Conservation (phyloP, 1,140 invertebrate species). For the Riptortus pedestris region DNA sequence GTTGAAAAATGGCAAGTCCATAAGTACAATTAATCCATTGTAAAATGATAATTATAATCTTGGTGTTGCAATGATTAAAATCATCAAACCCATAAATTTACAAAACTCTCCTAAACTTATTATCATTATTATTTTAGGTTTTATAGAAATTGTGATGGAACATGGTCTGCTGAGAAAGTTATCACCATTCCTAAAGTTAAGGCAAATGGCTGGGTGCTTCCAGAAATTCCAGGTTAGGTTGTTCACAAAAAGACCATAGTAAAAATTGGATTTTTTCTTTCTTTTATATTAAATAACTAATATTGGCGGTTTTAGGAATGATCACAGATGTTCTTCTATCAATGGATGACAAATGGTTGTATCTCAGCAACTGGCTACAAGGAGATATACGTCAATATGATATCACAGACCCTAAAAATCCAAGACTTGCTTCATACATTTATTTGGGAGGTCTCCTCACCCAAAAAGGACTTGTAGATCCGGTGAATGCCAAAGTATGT, state of each 20-base stretch:
- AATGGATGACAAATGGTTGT: slow-evolving; percentile 86
- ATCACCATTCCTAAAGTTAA: slow-evolving; percentile 64
- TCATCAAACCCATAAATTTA: too few species aligned
- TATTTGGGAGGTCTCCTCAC: slow-evolving; percentile 53
- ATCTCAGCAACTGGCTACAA: slow-evolving; percentile 86
- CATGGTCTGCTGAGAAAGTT: slow-evolving; percentile 65
- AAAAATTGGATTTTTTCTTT: too few species aligned
- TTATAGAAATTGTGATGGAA: slow-evolving; percentile 49
- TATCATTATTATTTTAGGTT: slow-evolving; percentile 42
- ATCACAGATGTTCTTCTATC: slow-evolving; percentile 91
- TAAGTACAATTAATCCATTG: too few species aligned
- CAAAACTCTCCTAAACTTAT: too few species aligned
- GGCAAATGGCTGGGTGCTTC: slow-evolving; percentile 56
- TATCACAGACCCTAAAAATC: slow-evolving; percentile 66
- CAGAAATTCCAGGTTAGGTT: slow-evolving; percentile 57
- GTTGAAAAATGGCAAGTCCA: too few species aligned
- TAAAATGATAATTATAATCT: too few species aligned
- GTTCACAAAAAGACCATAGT: too few species aligned
- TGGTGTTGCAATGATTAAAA: too few species aligned
- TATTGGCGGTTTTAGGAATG: too few species aligned
- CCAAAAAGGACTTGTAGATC: not conserved
- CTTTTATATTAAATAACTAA: too few species aligned
- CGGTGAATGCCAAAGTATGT: not conserved
- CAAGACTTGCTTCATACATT: slow-evolving; percentile 74
- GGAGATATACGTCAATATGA: slow-evolving; percentile 93